phyloP scores from a whole-genome alignment of 2,113 vertebrate genomes.

The Ursus arctos region DNA sequence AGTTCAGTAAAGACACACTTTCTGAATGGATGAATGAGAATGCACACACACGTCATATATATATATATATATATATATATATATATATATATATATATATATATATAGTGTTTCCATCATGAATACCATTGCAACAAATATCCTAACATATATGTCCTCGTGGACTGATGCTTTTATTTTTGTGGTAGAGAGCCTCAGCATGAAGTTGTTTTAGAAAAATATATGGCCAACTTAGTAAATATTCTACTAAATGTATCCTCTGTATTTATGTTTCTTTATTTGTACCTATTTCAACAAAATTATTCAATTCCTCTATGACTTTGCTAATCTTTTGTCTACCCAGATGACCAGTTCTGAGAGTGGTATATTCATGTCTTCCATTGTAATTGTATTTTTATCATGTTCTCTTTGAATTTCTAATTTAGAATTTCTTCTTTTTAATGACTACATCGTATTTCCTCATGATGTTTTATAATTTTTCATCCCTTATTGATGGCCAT shows the following conservation, averaged over 20 bases:
- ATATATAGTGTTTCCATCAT: not conserved
- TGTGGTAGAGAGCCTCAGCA: not conserved
- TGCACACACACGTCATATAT: not conserved
- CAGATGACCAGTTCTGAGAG: not conserved
- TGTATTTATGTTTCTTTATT: not conserved
- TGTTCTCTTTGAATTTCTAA: not conserved
- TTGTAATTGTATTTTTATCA: not conserved
- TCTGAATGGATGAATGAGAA: not conserved
- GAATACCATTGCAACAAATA: not conserved
- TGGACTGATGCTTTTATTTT: not conserved
- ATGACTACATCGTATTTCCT: not conserved
- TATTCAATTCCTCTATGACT: not conserved
- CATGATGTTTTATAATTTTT: not conserved
- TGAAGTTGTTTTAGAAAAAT: not conserved
- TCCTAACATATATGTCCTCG: not conserved
- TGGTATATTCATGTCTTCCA: not conserved
- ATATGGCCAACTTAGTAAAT: not conserved
- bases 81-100: not conserved
- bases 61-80: not conserved
- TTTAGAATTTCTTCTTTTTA: not conserved
- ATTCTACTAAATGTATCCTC: not conserved
- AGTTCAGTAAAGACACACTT: not conserved
- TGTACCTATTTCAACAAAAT: not conserved
- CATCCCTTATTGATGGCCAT: not conserved
- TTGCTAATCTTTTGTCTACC: not conserved